Evolutionary conservation across 37 sponge, comb jelly and placozoan species (phyloP), one percentile per base, ranked within the genome.

Genomic region (Halichondria panicea): DNA sequence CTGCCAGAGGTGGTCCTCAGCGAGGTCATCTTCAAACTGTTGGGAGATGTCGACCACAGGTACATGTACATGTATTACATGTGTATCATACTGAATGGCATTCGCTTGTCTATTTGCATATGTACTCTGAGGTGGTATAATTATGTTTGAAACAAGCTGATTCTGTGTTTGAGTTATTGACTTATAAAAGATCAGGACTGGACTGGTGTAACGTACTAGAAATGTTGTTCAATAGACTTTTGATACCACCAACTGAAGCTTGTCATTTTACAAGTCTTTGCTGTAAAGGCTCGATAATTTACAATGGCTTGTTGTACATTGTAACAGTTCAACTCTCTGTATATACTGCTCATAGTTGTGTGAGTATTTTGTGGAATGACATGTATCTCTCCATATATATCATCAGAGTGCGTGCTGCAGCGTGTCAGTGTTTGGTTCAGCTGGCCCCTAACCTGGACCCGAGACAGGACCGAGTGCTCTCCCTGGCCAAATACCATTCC

Each of bases 21-120:
- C 3, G 74, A 41, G 2, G 55, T 78, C 7, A 75, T 79, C 22
- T 56, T 86, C 42, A 41, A 77, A 18, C 68, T 86, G 8, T 62
- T 86, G 22, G 64, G 69, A 21, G 86, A 86, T 53, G 42, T 21
- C 34, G 86, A 86, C 57, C 72, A 86, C 61, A 68, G 80, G 80
- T 79, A 28, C 1, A n/a, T n/a, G n/a, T n/a, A n/a, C n/a, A n/a
- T n/a, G n/a, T n/a, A n/a, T n/a, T n/a, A n/a, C n/a, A n/a, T n/a
- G n/a, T n/a, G n/a, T n/a, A n/a, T n/a, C n/a, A n/a, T n/a, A n/a
- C 1, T 24, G 30, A 24, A 6, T 61, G 8, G 0, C 35, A 24
- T 28, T 54, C 34, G 55, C 9, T 2, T 58, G 27, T 58, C 6
- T 22, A 27, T 58, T 11, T 7, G 25, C 6, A 19, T 58, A 12